Evolutionary conservation across 1,140 invertebrate genomes (phyloP).

Genomic region (Listronotus oregonensis): DNA sequence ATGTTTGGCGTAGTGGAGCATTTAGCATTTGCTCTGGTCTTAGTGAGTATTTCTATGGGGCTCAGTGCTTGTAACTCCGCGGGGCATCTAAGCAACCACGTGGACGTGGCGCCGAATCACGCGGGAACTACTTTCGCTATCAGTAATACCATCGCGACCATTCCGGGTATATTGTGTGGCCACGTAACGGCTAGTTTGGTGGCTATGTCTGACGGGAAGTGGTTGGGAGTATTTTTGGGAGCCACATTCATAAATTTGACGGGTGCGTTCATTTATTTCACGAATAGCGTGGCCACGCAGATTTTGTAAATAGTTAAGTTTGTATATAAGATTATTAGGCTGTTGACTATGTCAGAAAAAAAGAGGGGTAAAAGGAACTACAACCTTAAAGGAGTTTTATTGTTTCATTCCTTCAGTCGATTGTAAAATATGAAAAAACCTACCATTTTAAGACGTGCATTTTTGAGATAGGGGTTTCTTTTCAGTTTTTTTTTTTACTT

Average conservation of each 20-base stretch:
- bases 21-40: conserved; percentile 72
- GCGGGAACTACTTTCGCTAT: conserved; percentile 81
- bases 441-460: too few species aligned
- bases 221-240: conserved; percentile 78
- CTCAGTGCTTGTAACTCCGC: conserved; percentile 79
- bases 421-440: too few species aligned
- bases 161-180: conserved; percentile 79
- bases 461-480: too few species aligned
- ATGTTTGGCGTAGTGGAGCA: conserved; percentile 77
- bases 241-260: conserved; percentile 77
- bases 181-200: conserved; percentile 79
- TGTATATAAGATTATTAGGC: background rate
- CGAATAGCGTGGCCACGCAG: conserved; percentile 74
- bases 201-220: conserved; percentile 71
- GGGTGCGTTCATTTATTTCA: conserved; percentile 77
- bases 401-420: too few species aligned
- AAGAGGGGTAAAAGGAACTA: too few species aligned
- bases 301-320: conserved; percentile 58
- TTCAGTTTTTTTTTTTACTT: too few species aligned
- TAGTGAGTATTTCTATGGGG: conserved; percentile 79
- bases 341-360: too few species aligned
- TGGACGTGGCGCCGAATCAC: conserved; percentile 80
- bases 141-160: conserved; percentile 79
- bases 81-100: conserved; percentile 80
- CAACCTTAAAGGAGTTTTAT: too few species aligned